Percentiles rank a stretch among this genome's conserved stretches.
phyloP scores from a whole-genome alignment of 2,888 invertebrate species.

The Eucera pruinosa region DNA sequence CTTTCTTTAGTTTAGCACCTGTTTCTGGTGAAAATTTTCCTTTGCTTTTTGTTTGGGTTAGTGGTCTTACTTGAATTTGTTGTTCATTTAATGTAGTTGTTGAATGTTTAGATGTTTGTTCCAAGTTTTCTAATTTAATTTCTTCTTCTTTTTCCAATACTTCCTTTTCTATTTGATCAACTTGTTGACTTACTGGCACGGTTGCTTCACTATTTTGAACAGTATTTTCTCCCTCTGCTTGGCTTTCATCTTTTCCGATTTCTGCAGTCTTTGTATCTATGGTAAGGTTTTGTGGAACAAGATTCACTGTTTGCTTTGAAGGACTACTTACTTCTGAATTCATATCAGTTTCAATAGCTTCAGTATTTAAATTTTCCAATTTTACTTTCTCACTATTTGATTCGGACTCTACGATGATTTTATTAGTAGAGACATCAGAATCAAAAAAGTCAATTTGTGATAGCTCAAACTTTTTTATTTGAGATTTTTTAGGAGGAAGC shows the following conservation, averaged over 20 bases:
- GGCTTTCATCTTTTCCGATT: conserved; percentile 5
- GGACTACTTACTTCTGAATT: conserved; percentile 20
- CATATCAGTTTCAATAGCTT: conserved; percentile 1
- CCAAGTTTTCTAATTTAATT: conserved; percentile 24
- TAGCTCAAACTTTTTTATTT: conserved; percentile 82
- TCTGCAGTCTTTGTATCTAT: conserved; percentile 15
- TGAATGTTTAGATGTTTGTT: conserved; percentile 35
- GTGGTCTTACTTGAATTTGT: conserved; percentile 44
- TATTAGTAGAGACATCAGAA: conserved; percentile 37
- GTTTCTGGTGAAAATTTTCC: conserved; percentile 72
- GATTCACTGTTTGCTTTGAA: conserved; percentile 14
- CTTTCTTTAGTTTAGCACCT: conserved; percentile 71
- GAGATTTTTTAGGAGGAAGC: conserved; percentile 81
- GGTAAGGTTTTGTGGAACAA: conserved; percentile 16
- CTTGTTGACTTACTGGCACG: conserved; percentile 5
- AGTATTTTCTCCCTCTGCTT: conserved; percentile 24
- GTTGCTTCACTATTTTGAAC: conserved; percentile 11
- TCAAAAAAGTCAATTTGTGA: conserved; percentile 78
- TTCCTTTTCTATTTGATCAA: conserved; percentile 27
- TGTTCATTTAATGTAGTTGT: conserved; percentile 33
- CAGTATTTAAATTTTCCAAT: conserved; percentile 1
- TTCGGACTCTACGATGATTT: conserved; percentile 23
- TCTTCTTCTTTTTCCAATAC: conserved; percentile 16
- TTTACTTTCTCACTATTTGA: conserved; percentile 32
- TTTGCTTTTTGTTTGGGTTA: conserved; percentile 69